Base-by-base conservation (phyloP, 2,888 invertebrate species). In the Homarus gammarus region DNA sequence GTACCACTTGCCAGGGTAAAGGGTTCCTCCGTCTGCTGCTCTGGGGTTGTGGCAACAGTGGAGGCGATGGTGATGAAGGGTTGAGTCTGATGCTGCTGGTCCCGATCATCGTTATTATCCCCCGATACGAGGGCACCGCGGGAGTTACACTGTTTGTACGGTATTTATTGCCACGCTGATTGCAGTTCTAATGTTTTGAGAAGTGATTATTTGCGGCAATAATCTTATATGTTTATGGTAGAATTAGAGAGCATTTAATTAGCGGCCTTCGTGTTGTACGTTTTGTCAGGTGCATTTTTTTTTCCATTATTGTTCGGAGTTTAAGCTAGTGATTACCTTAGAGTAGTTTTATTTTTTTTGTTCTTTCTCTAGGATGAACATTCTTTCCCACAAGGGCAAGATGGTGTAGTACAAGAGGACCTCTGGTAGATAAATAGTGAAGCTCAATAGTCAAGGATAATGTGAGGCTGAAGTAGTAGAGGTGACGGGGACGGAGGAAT, bases 131-230 rank as follows among this genome's bases (percentile, higher is more conserved):
- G 56, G 56, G 15, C 56, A 56, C 12, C 56, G 10, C 18, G 2
- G 56, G 51, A 51, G 51, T 70, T 82, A 70, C 70, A 31, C 44
- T 70, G 70, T 82, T 49, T 82, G 68, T 70, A 5, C 38, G 27
- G 12, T 68, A 33, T 44, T 70, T 68, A 83, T 61, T 49, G 44
- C 31, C 51, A 22, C 31, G 38, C 51, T 70, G 83, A 83, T 83
- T 83, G 44, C 70, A 51, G 72, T 70, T 83, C 51, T 83, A 83
- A 83, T 83, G 83, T 70, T 49, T 72, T 51, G 38, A 72, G 72
- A 83, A 83, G 83, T 38, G 72, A 83, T 83, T 70, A 83, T 83
- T 83, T 83, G 70, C 72, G 33, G 70, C 51, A 27, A 72, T 83
- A 83, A 72, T 70, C 12, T 83, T 49, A 49, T 44, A 51, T 31